Percentiles rank a stretch among this genome's conserved stretches.
Evolutionary conservation across 92 coral and sea anemone genomes (phyloP).

Genomic region (Paramuricea clavata): DNA sequence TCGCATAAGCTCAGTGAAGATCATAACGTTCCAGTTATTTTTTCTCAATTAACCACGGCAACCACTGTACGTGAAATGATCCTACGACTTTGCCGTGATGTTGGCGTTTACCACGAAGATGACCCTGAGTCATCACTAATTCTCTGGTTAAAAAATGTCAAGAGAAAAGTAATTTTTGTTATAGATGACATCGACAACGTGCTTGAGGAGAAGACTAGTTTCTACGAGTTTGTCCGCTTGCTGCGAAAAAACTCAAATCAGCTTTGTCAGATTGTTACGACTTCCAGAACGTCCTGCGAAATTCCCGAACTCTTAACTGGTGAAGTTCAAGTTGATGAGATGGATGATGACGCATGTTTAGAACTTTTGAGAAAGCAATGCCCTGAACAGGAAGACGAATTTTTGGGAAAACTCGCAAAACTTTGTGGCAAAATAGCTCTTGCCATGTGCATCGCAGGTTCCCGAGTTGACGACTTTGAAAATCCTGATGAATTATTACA

Average conservation of each 20-base stretch:
- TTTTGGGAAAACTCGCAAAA: background rate
- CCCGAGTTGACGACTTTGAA: too few relatives aligned
- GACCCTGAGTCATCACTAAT: background rate
- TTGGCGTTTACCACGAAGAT: background rate
- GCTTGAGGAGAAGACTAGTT: background rate
- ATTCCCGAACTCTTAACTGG: too few relatives aligned
- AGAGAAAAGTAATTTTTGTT: background rate
- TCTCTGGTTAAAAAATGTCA: conserved; percentile 6
- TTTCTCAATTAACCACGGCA: background rate
- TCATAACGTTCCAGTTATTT: too few relatives aligned
- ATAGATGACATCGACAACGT: conserved; percentile 13
- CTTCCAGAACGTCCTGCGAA: too few relatives aligned
- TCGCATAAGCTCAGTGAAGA: too few relatives aligned
- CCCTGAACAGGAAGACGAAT: too few relatives aligned
- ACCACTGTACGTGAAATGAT: background rate
- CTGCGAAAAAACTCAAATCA: too few relatives aligned
- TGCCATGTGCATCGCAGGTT: too few relatives aligned
- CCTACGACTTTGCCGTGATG: conserved; percentile 25
- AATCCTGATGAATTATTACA: background rate
- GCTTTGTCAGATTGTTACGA: background rate
- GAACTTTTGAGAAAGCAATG: conserved; percentile 3
- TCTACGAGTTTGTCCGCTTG: background rate
- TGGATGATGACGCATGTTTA: background rate
- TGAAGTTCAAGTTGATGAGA: too few relatives aligned
- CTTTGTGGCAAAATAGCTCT: too few relatives aligned